Conservation (phyloP, 2,113 vertebrate genomes). For the Aspidoscelis tigris region DNA sequence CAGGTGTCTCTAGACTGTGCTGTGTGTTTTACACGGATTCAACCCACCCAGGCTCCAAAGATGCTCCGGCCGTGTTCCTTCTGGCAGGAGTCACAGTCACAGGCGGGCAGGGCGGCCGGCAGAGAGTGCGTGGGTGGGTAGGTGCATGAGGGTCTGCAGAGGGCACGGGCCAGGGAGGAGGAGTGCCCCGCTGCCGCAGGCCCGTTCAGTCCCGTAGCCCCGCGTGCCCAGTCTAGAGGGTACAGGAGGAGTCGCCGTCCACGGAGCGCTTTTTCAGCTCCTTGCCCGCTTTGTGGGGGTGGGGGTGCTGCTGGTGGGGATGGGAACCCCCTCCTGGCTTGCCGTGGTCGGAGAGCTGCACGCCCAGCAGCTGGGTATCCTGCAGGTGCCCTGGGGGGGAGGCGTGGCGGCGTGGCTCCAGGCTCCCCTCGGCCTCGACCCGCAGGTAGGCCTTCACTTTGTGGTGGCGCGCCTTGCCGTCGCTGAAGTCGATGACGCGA, state of each 20-base stretch:
- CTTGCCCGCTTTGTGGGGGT: conserved; percentile 77
- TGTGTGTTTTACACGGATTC: rapidly evolving
- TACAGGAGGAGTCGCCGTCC: conserved; percentile 77
- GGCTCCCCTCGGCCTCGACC: conserved; percentile 76
- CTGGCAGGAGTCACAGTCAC: not conserved
- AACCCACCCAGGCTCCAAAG: not conserved
- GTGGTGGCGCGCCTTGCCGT: conserved; percentile 87
- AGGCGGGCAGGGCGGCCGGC: conserved; percentile 44
- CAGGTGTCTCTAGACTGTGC: conserved; percentile 33
- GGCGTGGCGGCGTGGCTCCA: conserved; percentile 46
- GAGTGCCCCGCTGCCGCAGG: not conserved
- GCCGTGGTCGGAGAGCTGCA: conserved; percentile 58
- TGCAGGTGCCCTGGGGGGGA: conserved; percentile 63
- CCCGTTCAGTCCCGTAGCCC: not conserved
- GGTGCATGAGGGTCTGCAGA: not conserved
- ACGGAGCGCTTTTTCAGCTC: conserved; percentile 81
- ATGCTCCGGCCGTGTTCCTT: not conserved
- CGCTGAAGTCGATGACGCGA: conserved; percentile 94
- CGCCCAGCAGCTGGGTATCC: conserved; percentile 69
- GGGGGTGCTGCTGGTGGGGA: conserved; percentile 70
- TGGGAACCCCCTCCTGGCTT: conserved; percentile 15
- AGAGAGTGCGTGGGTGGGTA: not conserved
- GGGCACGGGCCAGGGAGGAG: not conserved
- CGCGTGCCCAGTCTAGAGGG: conserved; percentile 71
- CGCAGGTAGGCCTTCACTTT: conserved; percentile 91